A percentile compares a stretch with the other conserved stretches of the same genome.
These are phyloP conservation scores for Perdix hodgsoniae DNA, from an alignment of 2,797 vertebrate species.

Conservation along the genomic window DNA sequence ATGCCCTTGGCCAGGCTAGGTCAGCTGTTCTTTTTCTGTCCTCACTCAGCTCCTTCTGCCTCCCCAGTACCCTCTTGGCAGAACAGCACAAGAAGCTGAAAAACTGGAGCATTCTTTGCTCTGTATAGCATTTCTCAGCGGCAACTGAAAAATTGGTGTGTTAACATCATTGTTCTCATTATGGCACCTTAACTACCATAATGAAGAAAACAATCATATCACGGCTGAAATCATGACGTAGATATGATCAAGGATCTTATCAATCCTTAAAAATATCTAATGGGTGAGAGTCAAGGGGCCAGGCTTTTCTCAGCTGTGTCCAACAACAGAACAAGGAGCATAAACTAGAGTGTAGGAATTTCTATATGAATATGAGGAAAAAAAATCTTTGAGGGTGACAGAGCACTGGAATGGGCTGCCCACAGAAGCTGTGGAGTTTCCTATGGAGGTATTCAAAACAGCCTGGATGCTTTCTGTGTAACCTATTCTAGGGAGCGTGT, in stretches of 20 bases:
- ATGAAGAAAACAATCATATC: neutral
- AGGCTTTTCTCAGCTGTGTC: no score
- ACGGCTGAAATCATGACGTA: neutral
- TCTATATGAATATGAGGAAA: no score
- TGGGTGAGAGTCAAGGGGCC: no score
- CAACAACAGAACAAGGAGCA: no score
- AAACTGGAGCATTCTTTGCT: neutral
- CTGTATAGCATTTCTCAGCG: neutral
- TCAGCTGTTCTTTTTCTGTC: neutral
- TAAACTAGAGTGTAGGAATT: no score
- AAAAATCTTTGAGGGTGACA: no score
- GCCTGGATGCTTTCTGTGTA: no score
- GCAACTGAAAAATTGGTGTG: neutral
- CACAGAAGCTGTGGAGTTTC: no score
- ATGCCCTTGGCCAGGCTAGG: neutral
- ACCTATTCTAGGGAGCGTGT: no score
- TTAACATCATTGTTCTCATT: neutral
- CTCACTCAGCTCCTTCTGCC: neutral
- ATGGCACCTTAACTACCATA: neutral
- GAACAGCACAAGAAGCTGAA: neutral
- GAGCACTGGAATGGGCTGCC: no score
- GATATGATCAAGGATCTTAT: neutral
- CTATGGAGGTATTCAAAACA: no score
- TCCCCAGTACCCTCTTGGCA: neutral
- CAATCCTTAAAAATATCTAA: no score